phyloP scores from a whole-genome alignment of 2,797 vertebrate genomes.

The Cryptoprocta ferox region DNA sequence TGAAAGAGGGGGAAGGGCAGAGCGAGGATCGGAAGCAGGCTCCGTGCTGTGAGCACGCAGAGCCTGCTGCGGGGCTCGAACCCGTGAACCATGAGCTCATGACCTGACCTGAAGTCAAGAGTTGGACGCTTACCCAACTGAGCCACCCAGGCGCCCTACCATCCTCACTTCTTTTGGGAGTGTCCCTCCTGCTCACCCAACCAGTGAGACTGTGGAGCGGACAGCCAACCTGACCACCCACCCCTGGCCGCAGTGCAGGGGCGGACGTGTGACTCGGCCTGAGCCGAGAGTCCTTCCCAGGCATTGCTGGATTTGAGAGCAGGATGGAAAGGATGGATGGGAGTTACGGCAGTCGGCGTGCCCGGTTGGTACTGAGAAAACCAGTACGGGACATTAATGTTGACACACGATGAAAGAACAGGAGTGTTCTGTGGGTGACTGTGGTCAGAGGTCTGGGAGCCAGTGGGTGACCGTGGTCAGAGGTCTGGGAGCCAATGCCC shows the following conservation, averaged over 20 bases:
- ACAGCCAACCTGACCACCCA: background rate
- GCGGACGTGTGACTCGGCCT: background rate
- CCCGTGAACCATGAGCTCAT: no score
- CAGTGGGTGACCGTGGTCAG: no score
- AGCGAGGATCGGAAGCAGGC: no score
- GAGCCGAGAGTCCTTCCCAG: background rate
- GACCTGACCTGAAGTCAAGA: no score
- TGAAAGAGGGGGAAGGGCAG: no score
- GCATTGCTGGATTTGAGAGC: background rate
- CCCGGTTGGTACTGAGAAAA: background rate
- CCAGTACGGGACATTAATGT: background rate
- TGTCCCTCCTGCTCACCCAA: background rate
- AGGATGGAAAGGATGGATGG: no score
- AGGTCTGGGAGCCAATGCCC: background rate
- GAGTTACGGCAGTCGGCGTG: background rate
- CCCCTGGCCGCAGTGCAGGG: background rate
- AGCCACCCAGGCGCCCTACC: no score
- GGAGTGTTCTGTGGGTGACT: accelerated
- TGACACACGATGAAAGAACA: background rate
- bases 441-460: background rate
- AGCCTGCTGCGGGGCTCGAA: no score
- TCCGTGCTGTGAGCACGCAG: no score
- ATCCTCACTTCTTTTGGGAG: background rate
- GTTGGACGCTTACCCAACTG: no score
- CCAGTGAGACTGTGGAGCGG: background rate